Percentiles rank a stretch among this genome's conserved stretches.
phyloP scores from a whole-genome alignment of 2,888 invertebrate genomes.

The Anaspis maculata region DNA sequence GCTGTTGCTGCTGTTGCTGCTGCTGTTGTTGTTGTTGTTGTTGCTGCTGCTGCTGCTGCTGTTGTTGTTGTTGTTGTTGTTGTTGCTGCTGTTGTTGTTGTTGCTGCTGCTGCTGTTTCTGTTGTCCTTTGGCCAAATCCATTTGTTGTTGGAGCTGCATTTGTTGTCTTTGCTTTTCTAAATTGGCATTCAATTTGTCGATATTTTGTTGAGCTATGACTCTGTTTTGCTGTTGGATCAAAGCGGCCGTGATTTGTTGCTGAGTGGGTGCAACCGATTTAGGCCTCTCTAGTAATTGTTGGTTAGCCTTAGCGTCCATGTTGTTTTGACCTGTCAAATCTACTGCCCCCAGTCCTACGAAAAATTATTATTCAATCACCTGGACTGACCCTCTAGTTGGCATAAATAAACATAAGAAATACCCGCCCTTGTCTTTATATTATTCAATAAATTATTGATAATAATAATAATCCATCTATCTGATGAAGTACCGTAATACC shows the following conservation, averaged over 20 bases:
- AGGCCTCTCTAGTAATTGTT: slow-evolving; percentile 33
- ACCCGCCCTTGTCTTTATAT: too few relatives aligned
- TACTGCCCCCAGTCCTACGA: slow-evolving; percentile 32
- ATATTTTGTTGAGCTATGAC: slow-evolving; percentile 51
- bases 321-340: slow-evolving; percentile 37
- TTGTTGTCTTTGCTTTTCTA: slow-evolving; percentile 51
- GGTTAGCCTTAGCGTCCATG: slow-evolving; percentile 30
- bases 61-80: slow-evolving; percentile 39
- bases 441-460: too few relatives aligned
- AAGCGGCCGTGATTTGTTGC: slow-evolving; percentile 53
- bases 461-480: too few relatives aligned
- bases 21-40: slow-evolving; percentile 4
- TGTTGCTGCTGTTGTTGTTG: slow-evolving; percentile 47
- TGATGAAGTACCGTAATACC: too few relatives aligned
- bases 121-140: slow-evolving; percentile 36
- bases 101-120: slow-evolving; percentile 38
- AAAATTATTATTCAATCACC: slow-evolving; percentile 3
- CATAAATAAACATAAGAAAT: too few relatives aligned
- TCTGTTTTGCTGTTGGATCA: slow-evolving; percentile 59
- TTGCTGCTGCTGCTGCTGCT: too few relatives aligned
- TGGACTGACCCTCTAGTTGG: too few relatives aligned
- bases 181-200: slow-evolving; percentile 50
- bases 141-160: slow-evolving; percentile 40
- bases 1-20: slow-evolving; percentile 7
- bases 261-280: slow-evolving; percentile 43